These are phyloP conservation scores for Drosophila antonietae DNA, from an alignment of 2,888 invertebrate species.

Conservation along the genomic window DNA sequence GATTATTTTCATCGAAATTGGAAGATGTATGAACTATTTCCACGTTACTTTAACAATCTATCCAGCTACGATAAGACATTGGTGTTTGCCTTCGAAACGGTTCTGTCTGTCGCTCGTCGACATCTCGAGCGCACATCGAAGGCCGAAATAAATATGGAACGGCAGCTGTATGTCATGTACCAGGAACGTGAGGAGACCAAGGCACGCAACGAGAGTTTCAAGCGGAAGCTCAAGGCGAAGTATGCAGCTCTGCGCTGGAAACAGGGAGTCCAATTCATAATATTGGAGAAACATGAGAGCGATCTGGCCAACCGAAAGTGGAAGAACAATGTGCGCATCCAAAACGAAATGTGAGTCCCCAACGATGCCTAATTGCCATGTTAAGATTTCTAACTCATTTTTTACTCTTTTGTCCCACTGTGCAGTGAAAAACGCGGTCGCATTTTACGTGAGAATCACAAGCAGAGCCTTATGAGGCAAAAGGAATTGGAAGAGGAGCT, in stretches of 20 bases:
- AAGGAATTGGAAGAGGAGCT: slow-evolving; percentile 74
- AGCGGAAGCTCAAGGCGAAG: slow-evolving; percentile 26
- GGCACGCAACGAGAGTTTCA: slow-evolving; percentile 11
- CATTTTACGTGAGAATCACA: slow-evolving; percentile 68
- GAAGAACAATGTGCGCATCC: slow-evolving; percentile 65
- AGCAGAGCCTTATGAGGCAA: slow-evolving; percentile 68
- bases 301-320: slow-evolving; percentile 63
- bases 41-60: slow-evolving; percentile 31
- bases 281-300: slow-evolving; percentile 53
- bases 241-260: slow-evolving; percentile 54
- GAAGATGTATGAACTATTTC: slow-evolving; percentile 44
- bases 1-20: slow-evolving; percentile 54
- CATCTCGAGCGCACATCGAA: slow-evolving; percentile 58
- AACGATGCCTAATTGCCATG: fast-evolving
- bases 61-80: slow-evolving; percentile 39
- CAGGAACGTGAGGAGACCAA: slow-evolving; percentile 48
- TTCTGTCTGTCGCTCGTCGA: slow-evolving; percentile 40
- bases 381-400: background rate
- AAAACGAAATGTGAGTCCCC: slow-evolving; percentile 59
- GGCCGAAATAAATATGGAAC: slow-evolving; percentile 59
- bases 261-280: slow-evolving; percentile 41
- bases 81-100: slow-evolving; percentile 42
- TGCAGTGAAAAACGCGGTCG: slow-evolving; percentile 74
- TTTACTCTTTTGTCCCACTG: background rate
- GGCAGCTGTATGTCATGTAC: slow-evolving; percentile 53